Percentiles rank a stretch among this genome's conserved stretches.
phyloP scores from a whole-genome alignment of 2,888 invertebrate genomes.

The Digitonthophagus gazella region DNA sequence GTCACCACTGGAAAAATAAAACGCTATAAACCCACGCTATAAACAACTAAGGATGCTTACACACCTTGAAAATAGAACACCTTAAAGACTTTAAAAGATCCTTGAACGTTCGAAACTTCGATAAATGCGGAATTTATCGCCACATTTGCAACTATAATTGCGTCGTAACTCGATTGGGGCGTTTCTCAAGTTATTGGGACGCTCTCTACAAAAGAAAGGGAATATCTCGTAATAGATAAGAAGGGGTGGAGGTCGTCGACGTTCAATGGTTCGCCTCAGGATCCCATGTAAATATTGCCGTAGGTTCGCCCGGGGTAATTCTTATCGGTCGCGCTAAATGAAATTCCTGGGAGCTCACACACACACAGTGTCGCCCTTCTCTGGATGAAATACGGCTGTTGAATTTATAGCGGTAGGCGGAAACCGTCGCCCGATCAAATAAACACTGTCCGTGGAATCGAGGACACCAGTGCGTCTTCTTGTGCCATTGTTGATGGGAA shows the following conservation, averaged over 20 bases:
- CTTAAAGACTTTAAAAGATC: neutral
- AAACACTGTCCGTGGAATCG: neutral
- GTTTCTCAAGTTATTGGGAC: slow-evolving; percentile 5
- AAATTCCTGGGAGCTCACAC: neutral
- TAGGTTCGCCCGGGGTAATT: slow-evolving; percentile 3
- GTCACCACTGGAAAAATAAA: neutral
- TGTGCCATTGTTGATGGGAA: neutral
- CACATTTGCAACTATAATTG: neutral
- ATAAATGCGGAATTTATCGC: neutral
- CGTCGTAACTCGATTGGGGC: neutral
- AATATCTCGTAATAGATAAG: neutral
- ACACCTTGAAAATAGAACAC: neutral
- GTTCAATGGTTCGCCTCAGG: slow-evolving; percentile 5
- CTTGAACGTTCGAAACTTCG: neutral
- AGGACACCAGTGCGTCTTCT: neutral
- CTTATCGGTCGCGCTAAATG: slow-evolving; percentile 12
- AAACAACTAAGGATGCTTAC: neutral
- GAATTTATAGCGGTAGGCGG: neutral
- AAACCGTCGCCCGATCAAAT: neutral
- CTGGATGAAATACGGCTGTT: neutral
- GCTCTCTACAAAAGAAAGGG: neutral
- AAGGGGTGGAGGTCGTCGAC: neutral
- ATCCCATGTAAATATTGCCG: slow-evolving; percentile 13
- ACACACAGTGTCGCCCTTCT: neutral
- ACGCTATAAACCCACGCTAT: neutral